Evolutionary conservation across 2,888 invertebrate genomes (phyloP), one percentile per base, ranked within the genome.

Genomic region (Diogma glabrata): DNA sequence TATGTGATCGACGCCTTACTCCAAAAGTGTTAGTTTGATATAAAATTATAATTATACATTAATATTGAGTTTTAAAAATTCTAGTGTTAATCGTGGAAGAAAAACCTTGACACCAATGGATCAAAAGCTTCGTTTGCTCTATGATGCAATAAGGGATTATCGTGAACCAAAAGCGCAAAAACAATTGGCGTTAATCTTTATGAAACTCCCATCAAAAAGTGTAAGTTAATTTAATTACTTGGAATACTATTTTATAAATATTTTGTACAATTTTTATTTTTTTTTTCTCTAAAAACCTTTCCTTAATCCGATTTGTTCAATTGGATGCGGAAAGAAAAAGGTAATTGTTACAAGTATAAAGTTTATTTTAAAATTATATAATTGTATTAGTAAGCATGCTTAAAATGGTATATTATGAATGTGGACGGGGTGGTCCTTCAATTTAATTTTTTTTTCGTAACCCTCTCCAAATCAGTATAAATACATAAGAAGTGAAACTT

Each of bases 161-260:
- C 82, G 85, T 53, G 91, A 91, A 68, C 75, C 82, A 55, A 91
- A 86, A 60, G 84, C 83, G 12, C 79, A 80, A 58, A 78, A 97
- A n/a, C 89, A 91, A 64, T 73, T 97, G n/a, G 90, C 95, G 0
- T 71, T 87, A 17, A 93, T 95, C 55, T 97, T 99, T 70, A 87
- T 91, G 77, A 93, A 93, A 67, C 74, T 99, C 45, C 97, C 97
- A 1, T 89, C 88, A 46, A 93, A 91, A 75, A 78, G 72, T 63
- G 84, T 80, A 68, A 71, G 75, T 57, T 22, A 40, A 26, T 47
- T 45, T 19, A 24, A 16, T 46, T 33, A 10, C 16, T 46, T n/a
- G 20, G 9, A 36, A 23, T 36, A 2, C 10, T 36, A 12, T 33
- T 24, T 38, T 38, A 8, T 16, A 43, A 12, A 43, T 50, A 17